Conservation (phyloP, 2,113 vertebrate species). For the Notarius lentiginosus region DNA sequence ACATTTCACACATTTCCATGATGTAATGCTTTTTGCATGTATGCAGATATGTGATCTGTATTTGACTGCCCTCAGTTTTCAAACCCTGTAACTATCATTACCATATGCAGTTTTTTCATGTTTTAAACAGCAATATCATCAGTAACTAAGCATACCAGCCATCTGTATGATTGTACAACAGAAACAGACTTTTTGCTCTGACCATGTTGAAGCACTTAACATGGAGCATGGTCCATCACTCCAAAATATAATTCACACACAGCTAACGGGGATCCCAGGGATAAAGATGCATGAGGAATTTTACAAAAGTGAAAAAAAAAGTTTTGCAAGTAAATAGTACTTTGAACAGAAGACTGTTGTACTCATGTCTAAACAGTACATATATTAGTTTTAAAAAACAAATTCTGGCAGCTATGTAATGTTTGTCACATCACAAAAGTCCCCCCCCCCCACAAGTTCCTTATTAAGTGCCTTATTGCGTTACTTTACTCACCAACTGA, state of each 20-base stretch:
- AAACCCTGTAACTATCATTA: neutral
- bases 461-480: neutral
- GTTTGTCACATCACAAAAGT: neutral
- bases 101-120: neutral
- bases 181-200: neutral
- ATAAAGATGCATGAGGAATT: neutral
- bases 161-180: neutral
- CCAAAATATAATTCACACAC: neutral
- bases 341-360: neutral
- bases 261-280: neutral
- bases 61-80: neutral
- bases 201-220: neutral
- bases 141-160: neutral
- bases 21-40: constrained; percentile 3
- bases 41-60: neutral
- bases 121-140: neutral
- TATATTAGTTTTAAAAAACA: neutral
- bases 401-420: neutral
- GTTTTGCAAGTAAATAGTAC: neutral
- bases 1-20: constrained; percentile 30
- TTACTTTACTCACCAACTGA: neutral
- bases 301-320: neutral
- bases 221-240: too few relatives aligned
- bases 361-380: neutral
- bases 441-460: neutral